A percentile compares a stretch with the other conserved stretches of the same genome.
Conservation (phyloP, 1,140 invertebrate species). For the Marisa cornuarietis region DNA sequence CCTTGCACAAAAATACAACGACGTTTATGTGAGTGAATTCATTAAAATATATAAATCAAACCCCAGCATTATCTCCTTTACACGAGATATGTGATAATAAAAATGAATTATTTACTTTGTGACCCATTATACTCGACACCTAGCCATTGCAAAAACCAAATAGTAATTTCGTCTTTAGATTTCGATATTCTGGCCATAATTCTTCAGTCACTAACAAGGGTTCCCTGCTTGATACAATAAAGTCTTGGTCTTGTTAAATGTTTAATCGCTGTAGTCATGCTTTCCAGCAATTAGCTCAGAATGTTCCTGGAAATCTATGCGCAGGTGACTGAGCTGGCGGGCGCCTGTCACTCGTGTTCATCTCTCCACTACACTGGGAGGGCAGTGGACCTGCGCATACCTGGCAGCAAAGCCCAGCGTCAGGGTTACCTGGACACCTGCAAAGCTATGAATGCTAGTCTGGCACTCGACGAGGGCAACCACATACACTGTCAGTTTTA, state of each 20-base stretch:
- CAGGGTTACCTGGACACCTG: background rate
- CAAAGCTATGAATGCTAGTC: background rate
- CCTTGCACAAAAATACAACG: constrained; percentile 5
- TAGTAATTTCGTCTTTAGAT: no score
- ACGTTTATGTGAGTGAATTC: background rate
- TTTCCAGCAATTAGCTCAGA: background rate
- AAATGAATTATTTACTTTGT: no score
- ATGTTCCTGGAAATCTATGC: background rate
- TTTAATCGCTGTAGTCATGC: no score
- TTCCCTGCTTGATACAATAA: no score
- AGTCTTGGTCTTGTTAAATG: no score
- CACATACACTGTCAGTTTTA: constrained; percentile 15
- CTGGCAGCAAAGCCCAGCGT: background rate
- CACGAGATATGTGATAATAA: no score
- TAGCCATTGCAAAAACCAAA: no score
- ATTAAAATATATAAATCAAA: no score
- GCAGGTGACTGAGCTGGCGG: constrained; percentile 43
- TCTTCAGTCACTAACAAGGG: no score
- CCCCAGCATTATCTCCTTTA: no score
- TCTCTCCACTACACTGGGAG: constrained; percentile 38
- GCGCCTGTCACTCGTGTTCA: constrained; percentile 42
- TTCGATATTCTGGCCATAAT: no score
- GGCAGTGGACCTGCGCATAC: constrained; percentile 39
- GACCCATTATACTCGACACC: no score
- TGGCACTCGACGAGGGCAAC: background rate